Evolutionary conservation across 2,888 invertebrate genomes (phyloP), one percentile per base, ranked within the genome.

Genomic region (Halictus quadricinctus): DNA sequence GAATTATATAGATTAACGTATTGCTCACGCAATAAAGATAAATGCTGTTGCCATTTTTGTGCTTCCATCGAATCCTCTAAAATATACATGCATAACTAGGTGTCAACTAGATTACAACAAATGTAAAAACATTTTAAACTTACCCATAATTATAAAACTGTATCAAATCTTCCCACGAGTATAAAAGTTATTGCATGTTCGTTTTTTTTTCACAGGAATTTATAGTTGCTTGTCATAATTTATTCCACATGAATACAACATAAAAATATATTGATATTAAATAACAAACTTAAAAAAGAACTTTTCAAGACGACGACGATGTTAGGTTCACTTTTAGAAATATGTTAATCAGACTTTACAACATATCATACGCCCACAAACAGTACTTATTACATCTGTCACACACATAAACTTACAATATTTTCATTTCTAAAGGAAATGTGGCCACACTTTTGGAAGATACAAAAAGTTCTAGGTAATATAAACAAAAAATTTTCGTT

Each of bases 1-100:
- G 97, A 96, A 74, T 96, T 96, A 94, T 98, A 98, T 50, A 99
- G 95, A 95, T 98, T 98, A 12, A 98, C 97, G 95, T 99, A 99
- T 95, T 99, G 98, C 90, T 98, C 98, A 92, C 98, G 97, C 86
- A 99, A 95, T 83, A 99, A 95, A 81, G 97, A 95, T 88, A 99
- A 95, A 94, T 99, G 98, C 94, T 98, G 98, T 94, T 98, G 98
- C 91, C 94, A 94, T 77, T 94, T 94, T 85, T 94, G 94, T 15
- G 93, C 93, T 74, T 94, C 93, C 13, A 90, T 88, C 41, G 92
- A 89, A 76, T 94, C 94, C 66, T 93, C 94, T 94, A 64, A 79
- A 89, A 89, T 70, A 25, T 13, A 74, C 21, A 64, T 18, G 15
- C 18, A 3, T n/a, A 69, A 64, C 43, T 54, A 54, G 50, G 21